Evolutionary conservation across 1,140 invertebrate species (phyloP).

Genomic region (Dreissena rostriformis): DNA sequence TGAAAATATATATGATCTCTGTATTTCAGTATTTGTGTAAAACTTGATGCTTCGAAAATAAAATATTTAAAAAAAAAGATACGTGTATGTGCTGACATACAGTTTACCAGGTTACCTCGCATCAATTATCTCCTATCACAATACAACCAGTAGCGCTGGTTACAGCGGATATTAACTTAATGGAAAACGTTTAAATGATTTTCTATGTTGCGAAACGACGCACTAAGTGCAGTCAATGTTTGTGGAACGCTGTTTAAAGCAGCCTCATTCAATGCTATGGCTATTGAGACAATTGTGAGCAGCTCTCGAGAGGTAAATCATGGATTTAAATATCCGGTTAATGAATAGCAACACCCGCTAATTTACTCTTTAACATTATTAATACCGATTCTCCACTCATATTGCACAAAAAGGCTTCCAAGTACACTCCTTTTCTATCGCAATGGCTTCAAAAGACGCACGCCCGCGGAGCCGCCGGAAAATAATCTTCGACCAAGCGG

Average conservation of each 20-base stretch:
- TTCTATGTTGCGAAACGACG: too few relatives aligned
- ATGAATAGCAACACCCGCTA: slow-evolving; percentile 47
- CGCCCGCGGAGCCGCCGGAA: slow-evolving; percentile 48
- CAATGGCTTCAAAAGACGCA: slow-evolving; percentile 42
- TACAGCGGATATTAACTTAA: slow-evolving; percentile 32
- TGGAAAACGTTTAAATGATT: slow-evolving; percentile 35
- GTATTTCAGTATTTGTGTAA: too few relatives aligned
- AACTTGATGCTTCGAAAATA: too few relatives aligned
- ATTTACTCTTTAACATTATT: slow-evolving; percentile 31
- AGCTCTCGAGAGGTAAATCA: slow-evolving; percentile 31
- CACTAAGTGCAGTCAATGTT: slow-evolving; percentile 10
- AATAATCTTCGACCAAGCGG: slow-evolving; percentile 53
- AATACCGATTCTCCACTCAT: slow-evolving; percentile 32
- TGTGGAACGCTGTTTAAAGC: background rate
- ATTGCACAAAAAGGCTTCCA: slow-evolving; percentile 14
- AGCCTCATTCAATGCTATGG: slow-evolving; percentile 40
- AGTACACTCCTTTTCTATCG: slow-evolving; percentile 22
- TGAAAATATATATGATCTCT: too few relatives aligned
- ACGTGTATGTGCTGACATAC: background rate
- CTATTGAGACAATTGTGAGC: slow-evolving; percentile 29
- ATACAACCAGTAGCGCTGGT: background rate
- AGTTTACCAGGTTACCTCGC: background rate
- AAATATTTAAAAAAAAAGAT: too few relatives aligned
- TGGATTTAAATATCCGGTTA: slow-evolving; percentile 51
- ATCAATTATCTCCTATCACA: slow-evolving; percentile 12